These are phyloP conservation scores for Syngnathus typhle DNA, from an alignment of 2,113 vertebrate genomes.

Conservation along the genomic window DNA sequence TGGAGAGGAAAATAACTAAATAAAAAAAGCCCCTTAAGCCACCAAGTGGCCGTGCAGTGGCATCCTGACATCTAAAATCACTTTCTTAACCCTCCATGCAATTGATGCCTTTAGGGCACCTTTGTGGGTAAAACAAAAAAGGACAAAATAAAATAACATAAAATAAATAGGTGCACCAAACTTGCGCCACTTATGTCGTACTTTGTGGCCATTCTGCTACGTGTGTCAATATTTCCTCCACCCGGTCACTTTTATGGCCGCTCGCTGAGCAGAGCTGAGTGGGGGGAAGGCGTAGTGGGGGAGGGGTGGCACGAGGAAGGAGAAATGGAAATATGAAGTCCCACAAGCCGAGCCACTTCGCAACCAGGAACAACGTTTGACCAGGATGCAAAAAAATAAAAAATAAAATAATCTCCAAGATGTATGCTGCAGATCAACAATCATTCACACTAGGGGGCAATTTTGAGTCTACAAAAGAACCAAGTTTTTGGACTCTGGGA, in stretches of 20 bases:
- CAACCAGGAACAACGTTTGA: conserved; percentile 37
- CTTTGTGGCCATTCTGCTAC: conserved; percentile 54
- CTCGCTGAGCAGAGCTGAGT: conserved; percentile 23
- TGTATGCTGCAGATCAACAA: too few relatives aligned
- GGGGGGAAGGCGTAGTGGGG: neutral
- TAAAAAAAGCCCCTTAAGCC: conserved; percentile 33
- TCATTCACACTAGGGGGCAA: too few relatives aligned
- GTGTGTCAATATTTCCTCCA: conserved; percentile 66
- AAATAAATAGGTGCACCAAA: too few relatives aligned
- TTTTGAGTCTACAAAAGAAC: too few relatives aligned
- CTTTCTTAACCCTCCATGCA: neutral
- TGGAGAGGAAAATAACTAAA: conserved; percentile 11
- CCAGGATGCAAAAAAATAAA: neutral
- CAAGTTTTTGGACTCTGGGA: too few relatives aligned
- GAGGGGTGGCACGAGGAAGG: conserved; percentile 12
- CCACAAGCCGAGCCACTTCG: conserved; percentile 22
- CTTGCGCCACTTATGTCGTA: conserved; percentile 33
- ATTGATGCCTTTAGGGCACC: neutral
- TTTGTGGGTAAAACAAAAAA: neutral
- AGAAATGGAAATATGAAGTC: conserved; percentile 44
- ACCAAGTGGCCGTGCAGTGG: conserved; percentile 28
- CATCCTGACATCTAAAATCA: conserved; percentile 12
- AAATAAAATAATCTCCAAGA: too few relatives aligned
- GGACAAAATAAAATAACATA: neutral
- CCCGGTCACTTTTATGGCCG: conserved; percentile 66